Evolutionary conservation across 2,113 vertebrate species (phyloP), one percentile per base, ranked within the genome.

Genomic region (Cyprinodon brontotheroides): DNA sequence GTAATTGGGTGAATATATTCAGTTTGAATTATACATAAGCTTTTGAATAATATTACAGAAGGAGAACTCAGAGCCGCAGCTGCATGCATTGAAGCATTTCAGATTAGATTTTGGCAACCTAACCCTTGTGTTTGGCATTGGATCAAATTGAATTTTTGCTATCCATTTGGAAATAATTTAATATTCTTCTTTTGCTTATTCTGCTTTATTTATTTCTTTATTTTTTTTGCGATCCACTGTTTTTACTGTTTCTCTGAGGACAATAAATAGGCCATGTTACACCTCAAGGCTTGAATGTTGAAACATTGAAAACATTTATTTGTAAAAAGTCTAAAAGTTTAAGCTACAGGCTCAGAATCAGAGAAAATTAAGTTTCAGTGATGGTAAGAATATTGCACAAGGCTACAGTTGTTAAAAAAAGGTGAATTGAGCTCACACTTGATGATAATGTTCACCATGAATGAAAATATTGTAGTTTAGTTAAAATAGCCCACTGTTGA

Each of bases 181-280:
- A 57, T 20, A 20, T 43, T 87, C 4, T 70, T 43, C 14, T 37
- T 37, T 13, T 14, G 29, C 2, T 22, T 17, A 12, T 14, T n/a
- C 3, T 37, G 14, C n/a, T 39, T 38, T 59, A 3, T 37, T 61
- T 29, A 1, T 29, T 29, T 29, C 57, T 36, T 3, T 43, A 7
- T 48, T 68, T 9, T 9, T 29, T 43, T 20, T 65, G 4, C n/a
- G 4, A 6, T 12, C 29, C 50, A 65, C 36, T 41, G 39, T 67
- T 11, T 8, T 70, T 76, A 72, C 71, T 75, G 60, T 75, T 50
- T 70, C 60, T 68, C 13, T 70, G 81, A 17, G 61, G 66, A 87
- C 69, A 81, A 80, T 73, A 93, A 91, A 90, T 92, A 85, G 92
- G 87, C 77, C 91, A 91, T 78, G 85, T 67, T 84, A 74, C 79